Evolutionary conservation across 2,797 vertebrate genomes (phyloP), one percentile per base, ranked within the genome.

Genomic region (Falco concolor): DNA sequence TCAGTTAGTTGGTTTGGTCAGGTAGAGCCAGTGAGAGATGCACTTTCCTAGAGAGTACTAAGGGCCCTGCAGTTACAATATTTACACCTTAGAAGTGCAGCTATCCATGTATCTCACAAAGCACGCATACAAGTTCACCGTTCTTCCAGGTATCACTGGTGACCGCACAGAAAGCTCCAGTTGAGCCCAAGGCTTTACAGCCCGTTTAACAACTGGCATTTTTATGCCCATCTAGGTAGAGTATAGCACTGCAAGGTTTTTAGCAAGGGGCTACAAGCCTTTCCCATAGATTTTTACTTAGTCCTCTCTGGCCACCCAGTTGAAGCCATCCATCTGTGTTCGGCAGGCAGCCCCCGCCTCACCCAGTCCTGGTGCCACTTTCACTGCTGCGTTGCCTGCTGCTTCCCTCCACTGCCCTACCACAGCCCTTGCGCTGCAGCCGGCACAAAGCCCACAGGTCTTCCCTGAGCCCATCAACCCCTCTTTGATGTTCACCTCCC

Each of bases 81-180:
- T 44, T 57, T 61, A 67, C 74, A 40, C 23, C 9, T 56, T 28
- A 18, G 25, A 75, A 65, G 10, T 27, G 15, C 64, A 82, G 22
- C 52, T 87, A 16, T 13, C n/a, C 16, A 2, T 14, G 15, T 32
- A 19, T 27, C 49, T 63, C n/a, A 19, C 47, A 57, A 59, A 65
- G 34, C 32, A 59, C 5, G 2, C 0, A 1, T 10, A 10, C 17
- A 20, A 50, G 44, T 34, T 57, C 0, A 0, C 50, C 20, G 24
- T 23, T 70, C 52, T 24, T 74, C 44, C 56, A 47, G 21, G 4
- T 61, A 25, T 32, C 30, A 16, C 32, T 4, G 8, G 25, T 38
- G 67, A 73, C 30, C 0, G 0, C 11, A 47, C 4, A 70, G 72
- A 79, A 83, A 22, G 19, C 9, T 56, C n/a, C 60, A 56, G 22